phyloP scores from a whole-genome alignment of 92 coral and sea anemone genomes.

The Phenganax subtilis region DNA sequence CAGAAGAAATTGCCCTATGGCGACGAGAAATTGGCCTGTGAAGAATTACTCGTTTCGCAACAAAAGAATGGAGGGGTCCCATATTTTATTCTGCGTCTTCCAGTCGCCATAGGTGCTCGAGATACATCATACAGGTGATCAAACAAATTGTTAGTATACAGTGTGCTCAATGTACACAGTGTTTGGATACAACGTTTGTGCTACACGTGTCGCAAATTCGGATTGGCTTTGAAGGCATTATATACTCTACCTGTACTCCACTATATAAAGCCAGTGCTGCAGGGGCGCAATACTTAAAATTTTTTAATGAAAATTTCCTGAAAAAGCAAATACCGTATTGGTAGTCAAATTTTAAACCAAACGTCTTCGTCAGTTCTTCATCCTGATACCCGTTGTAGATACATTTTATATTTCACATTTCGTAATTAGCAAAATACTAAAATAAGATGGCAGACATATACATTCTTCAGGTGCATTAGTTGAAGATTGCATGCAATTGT shows the following conservation, averaged over 20 bases:
- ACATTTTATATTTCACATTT: too few relatives aligned
- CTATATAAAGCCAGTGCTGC: too few relatives aligned
- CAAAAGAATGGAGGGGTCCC: constrained; percentile 84
- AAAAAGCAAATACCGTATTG: too few relatives aligned
- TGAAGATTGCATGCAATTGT: too few relatives aligned
- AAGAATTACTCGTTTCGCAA: constrained; percentile 68
- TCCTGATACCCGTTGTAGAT: too few relatives aligned
- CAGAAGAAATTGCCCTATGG: constrained; percentile 74
- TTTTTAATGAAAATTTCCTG: too few relatives aligned
- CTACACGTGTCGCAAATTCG: not conserved
- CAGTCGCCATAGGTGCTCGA: constrained; percentile 95
- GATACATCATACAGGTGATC: constrained; percentile 54
- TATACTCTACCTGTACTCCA: not conserved
- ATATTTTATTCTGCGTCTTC: constrained; percentile 71
- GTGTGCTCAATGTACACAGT: not conserved
- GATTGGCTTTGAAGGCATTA: not conserved
- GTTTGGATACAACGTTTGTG: not conserved
- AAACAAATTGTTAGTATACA: not conserved
- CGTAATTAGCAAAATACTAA: too few relatives aligned
- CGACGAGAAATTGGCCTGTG: constrained; percentile 88
- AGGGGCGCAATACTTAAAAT: too few relatives aligned
- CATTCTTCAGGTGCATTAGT: too few relatives aligned
- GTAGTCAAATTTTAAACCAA: too few relatives aligned
- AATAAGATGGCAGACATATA: too few relatives aligned
- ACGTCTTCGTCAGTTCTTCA: too few relatives aligned